Evolutionary conservation across 2,888 invertebrate genomes (phyloP).

Genomic region (Hemistola chrysoprasaria): DNA sequence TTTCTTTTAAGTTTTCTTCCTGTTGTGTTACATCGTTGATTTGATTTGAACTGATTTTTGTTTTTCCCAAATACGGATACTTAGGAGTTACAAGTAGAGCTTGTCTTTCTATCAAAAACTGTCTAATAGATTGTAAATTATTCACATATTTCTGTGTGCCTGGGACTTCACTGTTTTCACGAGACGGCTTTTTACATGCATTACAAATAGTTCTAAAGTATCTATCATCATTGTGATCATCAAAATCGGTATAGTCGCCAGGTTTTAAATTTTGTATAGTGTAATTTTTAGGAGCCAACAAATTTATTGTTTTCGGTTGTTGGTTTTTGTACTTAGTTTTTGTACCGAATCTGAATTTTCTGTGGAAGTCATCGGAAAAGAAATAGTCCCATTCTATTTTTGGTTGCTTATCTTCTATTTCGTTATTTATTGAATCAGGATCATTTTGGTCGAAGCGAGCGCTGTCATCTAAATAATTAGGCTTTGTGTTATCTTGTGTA

Average conservation of each 20-base stretch:
- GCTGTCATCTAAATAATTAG: constrained; percentile 28
- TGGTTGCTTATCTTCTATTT: not conserved
- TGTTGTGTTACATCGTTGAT: too few species aligned
- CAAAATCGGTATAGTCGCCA: constrained; percentile 47
- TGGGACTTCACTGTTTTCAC: too few species aligned
- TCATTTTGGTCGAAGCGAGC: too few species aligned
- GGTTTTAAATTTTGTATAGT: constrained; percentile 7
- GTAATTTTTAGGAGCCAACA: too few species aligned
- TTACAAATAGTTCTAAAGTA: too few species aligned
- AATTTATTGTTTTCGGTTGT: not conserved
- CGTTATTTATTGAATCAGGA: constrained; percentile 20
- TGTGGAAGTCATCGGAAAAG: constrained; percentile 4
- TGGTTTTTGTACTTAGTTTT: constrained; percentile 8
- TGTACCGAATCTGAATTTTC: constrained; percentile 20
- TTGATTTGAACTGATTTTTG: too few species aligned
- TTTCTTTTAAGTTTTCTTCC: too few species aligned
- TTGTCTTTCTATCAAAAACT: not conserved
- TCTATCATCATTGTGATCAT: constrained; percentile 36
- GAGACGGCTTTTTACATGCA: too few species aligned
- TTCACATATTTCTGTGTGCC: too few species aligned
- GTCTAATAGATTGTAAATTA: too few species aligned
- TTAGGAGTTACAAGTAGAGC: too few species aligned
- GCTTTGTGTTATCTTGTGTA: constrained; percentile 44
- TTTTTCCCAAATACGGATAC: too few species aligned
- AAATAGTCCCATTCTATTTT: constrained; percentile 3